Percentiles rank a stretch among this genome's conserved stretches.
Conservation (phyloP, 2,888 invertebrate species). For the Priocnemis perturbator region DNA sequence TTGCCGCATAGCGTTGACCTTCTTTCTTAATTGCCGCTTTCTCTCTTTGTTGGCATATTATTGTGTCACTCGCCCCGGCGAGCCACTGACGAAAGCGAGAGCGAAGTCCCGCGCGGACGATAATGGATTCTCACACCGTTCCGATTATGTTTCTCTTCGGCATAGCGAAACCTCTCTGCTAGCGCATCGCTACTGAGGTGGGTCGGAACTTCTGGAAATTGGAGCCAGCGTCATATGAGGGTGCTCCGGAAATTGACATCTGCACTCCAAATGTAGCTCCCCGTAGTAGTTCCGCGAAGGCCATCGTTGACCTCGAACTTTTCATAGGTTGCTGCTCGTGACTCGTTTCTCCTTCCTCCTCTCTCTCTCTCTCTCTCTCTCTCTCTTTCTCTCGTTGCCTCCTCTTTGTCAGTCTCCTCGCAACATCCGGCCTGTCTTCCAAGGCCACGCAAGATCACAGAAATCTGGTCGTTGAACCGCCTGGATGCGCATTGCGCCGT, state of each 20-base stretch:
- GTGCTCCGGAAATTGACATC: too few relatives aligned
- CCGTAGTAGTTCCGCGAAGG: too few relatives aligned
- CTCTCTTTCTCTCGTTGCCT: neutral
- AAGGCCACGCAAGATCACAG: slow-evolving; percentile 58
- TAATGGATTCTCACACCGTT: too few relatives aligned
- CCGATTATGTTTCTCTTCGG: neutral
- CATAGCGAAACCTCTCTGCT: too few relatives aligned
- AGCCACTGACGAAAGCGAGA: slow-evolving; percentile 2
- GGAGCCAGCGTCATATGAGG: too few relatives aligned
- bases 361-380: slow-evolving; percentile 9
- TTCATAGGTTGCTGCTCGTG: slow-evolving; percentile 40
- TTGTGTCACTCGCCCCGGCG: too few relatives aligned
- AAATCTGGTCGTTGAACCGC: slow-evolving; percentile 60
- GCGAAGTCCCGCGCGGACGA: neutral
- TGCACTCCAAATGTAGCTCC: too few relatives aligned
- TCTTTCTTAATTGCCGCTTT: too few relatives aligned
- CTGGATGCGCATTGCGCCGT: slow-evolving; percentile 40
- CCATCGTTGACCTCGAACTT: slow-evolving; percentile 45
- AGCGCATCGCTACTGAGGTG: too few relatives aligned
- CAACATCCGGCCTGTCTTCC: slow-evolving; percentile 58
- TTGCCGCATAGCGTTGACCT: too few relatives aligned
- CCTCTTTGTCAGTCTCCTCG: slow-evolving; percentile 39
- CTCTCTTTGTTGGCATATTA: too few relatives aligned
- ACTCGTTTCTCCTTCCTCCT: slow-evolving; percentile 6
- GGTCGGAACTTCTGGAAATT: too few relatives aligned